Base-by-base conservation (phyloP, 2,113 vertebrate species). In the Furnarius figulus region DNA sequence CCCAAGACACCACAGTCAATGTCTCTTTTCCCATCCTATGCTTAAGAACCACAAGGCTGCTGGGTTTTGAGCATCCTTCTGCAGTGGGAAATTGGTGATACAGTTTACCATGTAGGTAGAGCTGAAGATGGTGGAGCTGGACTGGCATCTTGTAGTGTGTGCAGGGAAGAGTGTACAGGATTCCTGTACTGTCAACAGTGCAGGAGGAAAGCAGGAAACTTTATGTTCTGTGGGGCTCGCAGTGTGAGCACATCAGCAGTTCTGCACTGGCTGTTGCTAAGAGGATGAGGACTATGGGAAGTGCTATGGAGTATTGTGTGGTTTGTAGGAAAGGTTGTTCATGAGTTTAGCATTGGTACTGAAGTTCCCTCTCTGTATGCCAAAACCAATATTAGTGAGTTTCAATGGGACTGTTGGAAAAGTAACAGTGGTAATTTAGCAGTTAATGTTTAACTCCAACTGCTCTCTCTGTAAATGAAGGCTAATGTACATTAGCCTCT, bases 51-150 rank as follows among this genome's bases (percentile, higher is more conserved):
- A 30, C 5, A 14, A 35, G 31, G 39, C 47, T 82, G 59, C 53
- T 53, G 39, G 23, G 30, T 67, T 94, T 62, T n/a, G 9, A 19
- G 42, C 3, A 1, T 53, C 53, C 40, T 44, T 61, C 37, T 73
- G 63, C 42, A 70, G 0, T 0, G 5, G n/a, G 22, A 21, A 66
- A 61, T 15, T 15, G 8, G 8, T 42, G 8, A 5, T 22, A 3
- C 0, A 30, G 27, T 44, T 90, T 44, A 21, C 19, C 2, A 1
- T n/a, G 30, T 27, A 22, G 15, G 28, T 35, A 16, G 68, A 76
- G 53, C 19, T 2, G 7, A 40, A 56, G 55, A 33, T n/a, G 58
- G 25, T 28, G 14, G 31, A 39, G 37, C 35, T 30, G 63, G 50
- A 24, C 53, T 25, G 44, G 62, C 58, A 31, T 14, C 37, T 37